Conservation (phyloP, 92 coral and sea anemone genomes). For the Pocillopora meandrina region DNA sequence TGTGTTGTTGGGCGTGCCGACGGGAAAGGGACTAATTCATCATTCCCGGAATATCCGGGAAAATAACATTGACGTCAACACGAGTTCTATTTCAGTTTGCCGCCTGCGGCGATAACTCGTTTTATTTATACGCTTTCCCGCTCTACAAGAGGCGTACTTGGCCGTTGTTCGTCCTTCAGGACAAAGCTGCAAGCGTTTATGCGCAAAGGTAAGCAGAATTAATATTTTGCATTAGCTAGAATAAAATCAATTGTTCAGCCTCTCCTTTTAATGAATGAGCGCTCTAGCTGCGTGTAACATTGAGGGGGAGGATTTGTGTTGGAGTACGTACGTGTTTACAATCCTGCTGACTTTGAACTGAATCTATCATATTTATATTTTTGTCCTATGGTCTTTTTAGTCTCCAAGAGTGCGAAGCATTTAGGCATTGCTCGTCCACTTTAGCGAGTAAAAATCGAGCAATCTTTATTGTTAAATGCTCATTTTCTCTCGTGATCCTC, state of each 20-base stretch:
- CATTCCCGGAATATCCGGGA: constrained; percentile 23
- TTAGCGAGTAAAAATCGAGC: too few species aligned
- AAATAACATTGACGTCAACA: background rate
- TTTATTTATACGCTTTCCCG: constrained; percentile 1
- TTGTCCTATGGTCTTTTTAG: too few species aligned
- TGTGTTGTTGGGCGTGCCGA: constrained; percentile 14
- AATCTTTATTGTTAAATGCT: too few species aligned
- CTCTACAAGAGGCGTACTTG: background rate
- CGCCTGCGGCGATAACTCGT: background rate
- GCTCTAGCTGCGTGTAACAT: background rate
- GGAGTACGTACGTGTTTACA: background rate
- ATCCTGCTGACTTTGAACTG: background rate
- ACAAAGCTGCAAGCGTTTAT: background rate
- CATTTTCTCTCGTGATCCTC: too few species aligned
- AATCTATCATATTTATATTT: too few species aligned
- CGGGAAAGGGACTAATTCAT: constrained; percentile 12
- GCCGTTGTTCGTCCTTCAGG: background rate
- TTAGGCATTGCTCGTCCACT: too few species aligned
- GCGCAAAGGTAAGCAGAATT: constrained; percentile 10
- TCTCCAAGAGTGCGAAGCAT: too few species aligned
- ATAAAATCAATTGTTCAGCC: too few species aligned
- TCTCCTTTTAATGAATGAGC: background rate
- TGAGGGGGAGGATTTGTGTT: background rate
- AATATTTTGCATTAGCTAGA: background rate
- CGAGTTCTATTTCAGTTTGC: constrained; percentile 17